phyloP scores from a whole-genome alignment of 2,888 invertebrate species.

The Drosophila helvetica region DNA sequence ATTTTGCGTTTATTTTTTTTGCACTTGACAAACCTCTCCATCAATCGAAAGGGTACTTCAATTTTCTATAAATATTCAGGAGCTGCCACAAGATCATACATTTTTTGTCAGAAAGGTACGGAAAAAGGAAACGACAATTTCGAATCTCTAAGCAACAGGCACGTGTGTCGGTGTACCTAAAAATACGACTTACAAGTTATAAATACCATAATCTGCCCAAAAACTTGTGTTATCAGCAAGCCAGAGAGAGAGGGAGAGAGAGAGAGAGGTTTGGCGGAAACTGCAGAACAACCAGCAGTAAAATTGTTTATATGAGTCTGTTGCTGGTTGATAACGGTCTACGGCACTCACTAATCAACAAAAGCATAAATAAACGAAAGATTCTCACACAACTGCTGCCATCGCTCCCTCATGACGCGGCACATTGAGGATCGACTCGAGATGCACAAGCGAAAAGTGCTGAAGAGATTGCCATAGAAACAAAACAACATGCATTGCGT shows the following conservation, averaged over 20 bases:
- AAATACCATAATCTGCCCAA: not conserved
- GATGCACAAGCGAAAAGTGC: not conserved
- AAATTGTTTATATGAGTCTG: conserved; percentile 13
- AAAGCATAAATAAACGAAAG: conserved; percentile 19
- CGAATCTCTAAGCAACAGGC: not conserved
- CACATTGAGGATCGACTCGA: not conserved
- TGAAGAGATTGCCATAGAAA: not conserved
- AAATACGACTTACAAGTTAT: not conserved
- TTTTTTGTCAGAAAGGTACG: not conserved
- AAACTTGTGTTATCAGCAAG: not conserved
- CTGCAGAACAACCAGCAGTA: conserved; percentile 13
- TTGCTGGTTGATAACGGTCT: conserved; percentile 9
- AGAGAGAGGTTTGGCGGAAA: conserved; percentile 1
- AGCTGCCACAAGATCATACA: not conserved
- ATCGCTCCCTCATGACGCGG: not conserved
- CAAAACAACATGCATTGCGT: too few relatives aligned
- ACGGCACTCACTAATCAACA: conserved; percentile 10
- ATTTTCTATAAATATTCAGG: conserved; percentile 7
- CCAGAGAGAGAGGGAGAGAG: not conserved
- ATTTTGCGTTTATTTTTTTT: conserved; percentile 17
- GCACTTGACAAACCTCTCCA: conserved; percentile 28
- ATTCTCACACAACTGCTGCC: not conserved
- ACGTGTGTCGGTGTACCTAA: not conserved
- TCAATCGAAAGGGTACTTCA: conserved; percentile 16
- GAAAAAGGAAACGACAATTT: not conserved